Evolutionary conservation across 1,140 invertebrate genomes (phyloP), one percentile per base, ranked within the genome.

Genomic region (Stratiolaelaps scimitus): DNA sequence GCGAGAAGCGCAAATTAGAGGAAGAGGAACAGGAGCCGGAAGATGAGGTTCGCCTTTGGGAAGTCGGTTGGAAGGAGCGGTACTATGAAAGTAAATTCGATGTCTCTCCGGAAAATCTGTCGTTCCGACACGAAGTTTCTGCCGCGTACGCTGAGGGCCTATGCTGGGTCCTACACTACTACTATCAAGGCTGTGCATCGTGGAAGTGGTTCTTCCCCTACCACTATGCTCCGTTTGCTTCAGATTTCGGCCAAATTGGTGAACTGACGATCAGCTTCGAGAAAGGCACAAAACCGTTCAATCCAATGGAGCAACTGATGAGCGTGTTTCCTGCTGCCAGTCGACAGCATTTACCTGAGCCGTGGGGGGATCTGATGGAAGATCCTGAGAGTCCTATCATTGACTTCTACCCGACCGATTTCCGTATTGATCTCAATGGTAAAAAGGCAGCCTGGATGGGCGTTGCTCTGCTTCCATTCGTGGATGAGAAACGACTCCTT

Each of bases 131-230:
- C 72, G 85, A 84, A 71, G 90, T 99, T 7, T 91, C 89, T 7
- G 79, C 87, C 64, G 89, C 96, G 75, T 99, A 99, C 78, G 90
- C 95, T 0, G 81, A 84, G 48, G 96, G 96, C 0, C 78, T 99
- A 10, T 96, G 92, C 77, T 99, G 96, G 96, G 95, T 99, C 7
- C 78, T 98, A 17, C 83, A 86, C 67, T 98, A 98, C 78, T 98
- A 98, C 78, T 98, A 98, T 80, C 94, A 97, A 83, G 96, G 96
- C 47, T 98, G 95, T 79, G 87, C 92, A 23, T 96, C 92, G 1
- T 99, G 96, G 96, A 91, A 95, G 76, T 99, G 96, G 96, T 98
- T 96, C 79, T 99, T 92, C 77, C 96, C 96, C 0, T 98, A 94
- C 76, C 95, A 99, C 78, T 99, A 98, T 81, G 95, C 96, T 1